Percentiles rank a stretch among this genome's conserved stretches.
phyloP scores from a whole-genome alignment of 2,797 vertebrate species.

The Gouania willdenowi region DNA sequence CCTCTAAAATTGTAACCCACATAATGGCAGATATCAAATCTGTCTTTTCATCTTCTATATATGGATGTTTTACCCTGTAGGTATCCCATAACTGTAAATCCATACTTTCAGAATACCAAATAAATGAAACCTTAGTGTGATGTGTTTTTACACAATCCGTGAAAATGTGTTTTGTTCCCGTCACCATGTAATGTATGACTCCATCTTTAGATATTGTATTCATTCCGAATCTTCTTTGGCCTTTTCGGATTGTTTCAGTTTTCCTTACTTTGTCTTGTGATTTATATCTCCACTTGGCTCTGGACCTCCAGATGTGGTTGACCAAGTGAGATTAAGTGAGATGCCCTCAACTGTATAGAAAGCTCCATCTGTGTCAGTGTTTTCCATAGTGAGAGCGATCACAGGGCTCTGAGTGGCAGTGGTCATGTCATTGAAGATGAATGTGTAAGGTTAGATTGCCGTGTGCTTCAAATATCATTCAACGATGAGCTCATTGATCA shows the following conservation, averaged over 20 bases:
- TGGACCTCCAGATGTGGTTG: conserved; percentile 1
- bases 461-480: conserved; percentile 49
- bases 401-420: conserved; percentile 42
- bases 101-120: no score
- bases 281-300: background rate
- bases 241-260: background rate
- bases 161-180: no score
- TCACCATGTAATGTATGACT: no score
- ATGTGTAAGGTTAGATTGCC: conserved; percentile 55
- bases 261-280: no score
- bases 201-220: no score
- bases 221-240: background rate
- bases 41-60: no score
- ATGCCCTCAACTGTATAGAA: background rate
- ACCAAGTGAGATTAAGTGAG: background rate
- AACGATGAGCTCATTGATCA: conserved; percentile 54
- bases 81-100: no score
- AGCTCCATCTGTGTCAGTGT: conserved; percentile 5
- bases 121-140: no score
- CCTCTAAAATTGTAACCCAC: no score
- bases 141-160: no score
- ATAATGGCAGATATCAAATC: no score
- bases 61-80: no score
- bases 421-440: conserved; percentile 57
- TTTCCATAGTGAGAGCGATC: conserved; percentile 22